A percentile compares a stretch with the other conserved stretches of the same genome.
Conservation (phyloP, 2,113 vertebrate genomes). For the Xiphophorus couchianus region DNA sequence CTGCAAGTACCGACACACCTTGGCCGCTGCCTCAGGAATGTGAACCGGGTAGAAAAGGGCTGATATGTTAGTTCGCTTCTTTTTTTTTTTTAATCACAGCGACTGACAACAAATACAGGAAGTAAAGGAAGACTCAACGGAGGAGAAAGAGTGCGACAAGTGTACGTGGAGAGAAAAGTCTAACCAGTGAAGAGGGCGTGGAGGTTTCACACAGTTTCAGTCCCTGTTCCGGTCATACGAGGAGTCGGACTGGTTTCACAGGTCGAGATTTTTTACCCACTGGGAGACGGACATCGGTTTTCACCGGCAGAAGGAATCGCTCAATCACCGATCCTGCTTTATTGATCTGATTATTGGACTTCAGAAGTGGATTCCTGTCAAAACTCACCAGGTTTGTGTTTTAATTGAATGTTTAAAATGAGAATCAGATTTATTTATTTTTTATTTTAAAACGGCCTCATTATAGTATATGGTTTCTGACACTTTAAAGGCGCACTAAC, state of each 20-base stretch:
- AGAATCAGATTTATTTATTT: not conserved
- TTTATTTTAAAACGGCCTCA: too few species aligned
- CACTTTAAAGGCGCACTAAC: too few species aligned
- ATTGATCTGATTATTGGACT: not conserved
- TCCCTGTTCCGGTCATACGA: not conserved
- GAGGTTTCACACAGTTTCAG: slow-evolving; percentile 52
- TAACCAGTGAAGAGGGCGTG: slow-evolving; percentile 44
- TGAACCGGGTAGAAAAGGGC: not conserved
- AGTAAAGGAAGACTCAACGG: not conserved
- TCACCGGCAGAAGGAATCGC: not conserved
- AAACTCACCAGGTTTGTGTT: slow-evolving; percentile 55
- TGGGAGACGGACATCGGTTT: not conserved
- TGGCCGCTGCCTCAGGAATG: slow-evolving; percentile 46
- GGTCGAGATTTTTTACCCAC: not conserved
- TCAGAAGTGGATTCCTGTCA: slow-evolving; percentile 1
- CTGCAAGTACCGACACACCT: slow-evolving; percentile 48
- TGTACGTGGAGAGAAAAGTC: not conserved
- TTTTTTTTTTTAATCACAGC: not conserved
- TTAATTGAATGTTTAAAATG: not conserved
- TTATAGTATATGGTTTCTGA: too few species aligned
- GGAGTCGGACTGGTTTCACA: not conserved
- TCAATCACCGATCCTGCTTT: not conserved
- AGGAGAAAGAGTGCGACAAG: not conserved
- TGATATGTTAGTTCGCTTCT: not conserved
- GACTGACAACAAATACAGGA: not conserved